Evolutionary conservation across 2,888 invertebrate genomes (phyloP), one percentile per base, ranked within the genome.

Genomic region (Melieria omissa): DNA sequence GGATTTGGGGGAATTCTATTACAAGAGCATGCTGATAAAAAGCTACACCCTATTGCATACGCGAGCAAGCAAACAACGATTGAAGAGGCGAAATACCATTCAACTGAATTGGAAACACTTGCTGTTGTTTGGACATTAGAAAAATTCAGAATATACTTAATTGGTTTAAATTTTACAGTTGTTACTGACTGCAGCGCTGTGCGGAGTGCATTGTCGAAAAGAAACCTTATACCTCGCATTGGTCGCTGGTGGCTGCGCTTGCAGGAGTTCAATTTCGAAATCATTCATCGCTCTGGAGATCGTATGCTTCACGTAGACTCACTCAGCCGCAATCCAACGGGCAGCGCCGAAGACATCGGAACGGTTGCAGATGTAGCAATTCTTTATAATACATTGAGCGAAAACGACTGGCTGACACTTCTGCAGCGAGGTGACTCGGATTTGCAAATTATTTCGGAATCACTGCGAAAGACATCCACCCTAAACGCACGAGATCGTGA

Each of bases 141-240:
- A 64, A 70, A 61, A 57, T 60, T 74, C 9, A 54, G 70, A 12
- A 65, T 70, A 10, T 73, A 73, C 60, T 65, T 73, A 57, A 63
- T 70, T 58, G 73, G 64, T 9, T 57, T 70, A n/a, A 47, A 55
- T 8, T 73, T 73, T 65, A 41, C 58, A 8, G 49, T 73, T 52
- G 65, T 69, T 14, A 72, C 69, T 10, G 72, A 72, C 42, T 72
- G 69, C 42, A 72, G 64, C 55, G 72, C 70, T 4, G 73, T 73
- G 5, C 63, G 61, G 46, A 75, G 73, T 5, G 71, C 80, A 12
- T 29, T 73, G 8, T 65, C 71, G 12, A 70, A 73, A 72, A 61
- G 81, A 82, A 84, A 68, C 79, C 80, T 70, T 54, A 73, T 67
- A 63, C 81, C 65, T 70, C 78, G 73, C 75, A 74, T 68, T 74